Conservation (phyloP, 2,113 vertebrate species). For the Zosterops japonicus region DNA sequence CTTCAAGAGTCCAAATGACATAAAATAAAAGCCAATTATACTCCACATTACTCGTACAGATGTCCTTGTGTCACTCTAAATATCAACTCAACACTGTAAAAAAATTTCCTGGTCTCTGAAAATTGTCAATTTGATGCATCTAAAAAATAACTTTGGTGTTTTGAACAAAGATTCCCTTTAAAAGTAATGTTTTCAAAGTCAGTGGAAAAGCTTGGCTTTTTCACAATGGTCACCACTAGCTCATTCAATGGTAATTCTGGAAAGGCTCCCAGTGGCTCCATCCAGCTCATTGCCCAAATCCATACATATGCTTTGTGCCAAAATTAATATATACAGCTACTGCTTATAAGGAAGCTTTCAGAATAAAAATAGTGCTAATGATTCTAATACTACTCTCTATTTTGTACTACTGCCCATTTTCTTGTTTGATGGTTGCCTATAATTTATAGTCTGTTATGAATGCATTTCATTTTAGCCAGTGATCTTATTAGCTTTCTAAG, state of each 20-base stretch:
- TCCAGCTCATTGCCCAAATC: background rate
- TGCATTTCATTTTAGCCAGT: background rate
- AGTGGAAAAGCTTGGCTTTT: background rate
- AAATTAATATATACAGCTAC: slow-evolving; percentile 27
- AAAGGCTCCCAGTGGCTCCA: slow-evolving; percentile 4
- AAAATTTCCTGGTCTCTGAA: background rate
- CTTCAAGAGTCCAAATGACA: background rate
- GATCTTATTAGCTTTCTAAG: slow-evolving; percentile 3
- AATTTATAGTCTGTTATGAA: slow-evolving; percentile 1
- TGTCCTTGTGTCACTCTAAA: background rate
- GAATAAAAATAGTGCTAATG: background rate
- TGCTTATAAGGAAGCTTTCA: slow-evolving; percentile 15
- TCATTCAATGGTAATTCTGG: background rate
- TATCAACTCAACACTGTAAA: background rate
- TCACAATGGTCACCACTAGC: background rate
- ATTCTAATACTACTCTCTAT: background rate
- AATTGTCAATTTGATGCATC: background rate
- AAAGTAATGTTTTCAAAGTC: background rate
- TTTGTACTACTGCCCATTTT: background rate
- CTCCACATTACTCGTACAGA: background rate
- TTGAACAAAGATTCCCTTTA: slow-evolving; percentile 25
- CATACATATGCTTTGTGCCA: background rate
- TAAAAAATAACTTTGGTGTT: background rate
- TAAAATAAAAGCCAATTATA: background rate
- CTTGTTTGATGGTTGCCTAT: background rate